Base-by-base conservation (phyloP, 2,888 invertebrate species). In the Lamellibrachia columna region DNA sequence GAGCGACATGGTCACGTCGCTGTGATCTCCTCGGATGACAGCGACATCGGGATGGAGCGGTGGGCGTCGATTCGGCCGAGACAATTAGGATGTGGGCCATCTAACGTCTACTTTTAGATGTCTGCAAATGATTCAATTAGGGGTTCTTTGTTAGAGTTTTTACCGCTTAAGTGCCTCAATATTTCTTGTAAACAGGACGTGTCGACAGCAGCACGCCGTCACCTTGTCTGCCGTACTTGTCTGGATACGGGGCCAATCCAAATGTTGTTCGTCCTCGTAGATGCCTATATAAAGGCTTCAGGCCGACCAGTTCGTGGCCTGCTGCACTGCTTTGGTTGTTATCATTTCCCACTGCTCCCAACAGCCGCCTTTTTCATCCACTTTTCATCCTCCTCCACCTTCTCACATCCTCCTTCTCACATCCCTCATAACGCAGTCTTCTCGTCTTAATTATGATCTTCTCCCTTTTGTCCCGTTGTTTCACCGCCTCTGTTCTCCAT, bases 101-200 rank as follows among this genome's bases (percentile, higher is more conserved):
- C 75, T 75, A 75, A 75, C 75, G 75, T 75, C 75, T 75, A 75
- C 75, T 75, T 75, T 22, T 75, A 15, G 75, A 75, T n/a, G 75
- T 75, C 75, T 75, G 75, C 75, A 75, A 15, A 75, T 75, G 75
- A 75, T 75, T 75, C 75, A 75, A 75, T 75, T 75, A 75, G 75
- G 22, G 75, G 22, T 75, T 75, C 75, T 75, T 75, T 75, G 75
- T 75, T 22, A 22, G 40, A 40, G 75, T 22, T 75, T 75, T 75
- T 75, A 22, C 6, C 11, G 75, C 75, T 75, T 75, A 22, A 75
- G 22, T 75, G 75, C 75, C 75, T 75, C 75, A 22, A 75, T 22
- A 75, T 75, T 15, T 75, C 75, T n/a, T 22, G 75, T n/a, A 75
- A 75, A 11, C 75, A 75, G 75, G 75, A 75, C 75, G 75, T 15